Percentiles rank a stretch among this genome's conserved stretches.
Evolutionary conservation across 2,888 invertebrate species (phyloP).

Genomic region (Xestia xanthographa): DNA sequence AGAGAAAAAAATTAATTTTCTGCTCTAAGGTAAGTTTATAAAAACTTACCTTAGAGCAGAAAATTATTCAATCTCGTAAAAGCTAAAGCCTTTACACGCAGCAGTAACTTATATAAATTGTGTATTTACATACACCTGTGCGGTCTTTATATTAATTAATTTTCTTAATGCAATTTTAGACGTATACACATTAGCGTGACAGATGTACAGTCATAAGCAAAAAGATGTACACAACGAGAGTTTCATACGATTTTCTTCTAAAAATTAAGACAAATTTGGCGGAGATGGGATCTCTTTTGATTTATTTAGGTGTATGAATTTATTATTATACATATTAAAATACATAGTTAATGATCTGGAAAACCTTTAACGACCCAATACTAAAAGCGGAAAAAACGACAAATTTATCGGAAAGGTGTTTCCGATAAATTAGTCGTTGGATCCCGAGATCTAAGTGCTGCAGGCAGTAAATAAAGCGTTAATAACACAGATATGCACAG

Average conservation of each 20-base stretch:
- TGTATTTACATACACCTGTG: conserved; percentile 46
- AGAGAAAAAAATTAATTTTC: no score
- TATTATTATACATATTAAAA: no score
- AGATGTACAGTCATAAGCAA: background rate
- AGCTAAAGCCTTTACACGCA: background rate
- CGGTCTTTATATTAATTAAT: conserved; percentile 41
- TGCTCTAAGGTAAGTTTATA: no score
- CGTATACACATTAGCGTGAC: conserved; percentile 26
- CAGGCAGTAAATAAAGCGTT: conserved; percentile 67
- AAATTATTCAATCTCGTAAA: background rate
- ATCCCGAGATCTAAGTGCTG: conserved; percentile 66
- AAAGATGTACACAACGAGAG: background rate
- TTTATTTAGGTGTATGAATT: background rate
- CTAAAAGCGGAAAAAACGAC: conserved; percentile 41
- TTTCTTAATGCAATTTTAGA: conserved; percentile 43
- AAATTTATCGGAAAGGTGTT: conserved; percentile 73
- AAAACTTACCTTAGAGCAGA: background rate
- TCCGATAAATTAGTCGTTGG: no score
- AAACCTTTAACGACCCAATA: conserved; percentile 72
- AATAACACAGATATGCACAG: conserved; percentile 42
- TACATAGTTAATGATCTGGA: no score
- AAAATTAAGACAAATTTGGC: background rate
- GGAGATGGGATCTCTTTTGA: background rate
- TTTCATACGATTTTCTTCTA: background rate
- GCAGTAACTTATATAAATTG: conserved; percentile 15